A percentile compares a stretch with the other conserved stretches of the same genome.
phyloP scores from a whole-genome alignment of 2,113 vertebrate genomes.

The Lutjanus erythropterus region DNA sequence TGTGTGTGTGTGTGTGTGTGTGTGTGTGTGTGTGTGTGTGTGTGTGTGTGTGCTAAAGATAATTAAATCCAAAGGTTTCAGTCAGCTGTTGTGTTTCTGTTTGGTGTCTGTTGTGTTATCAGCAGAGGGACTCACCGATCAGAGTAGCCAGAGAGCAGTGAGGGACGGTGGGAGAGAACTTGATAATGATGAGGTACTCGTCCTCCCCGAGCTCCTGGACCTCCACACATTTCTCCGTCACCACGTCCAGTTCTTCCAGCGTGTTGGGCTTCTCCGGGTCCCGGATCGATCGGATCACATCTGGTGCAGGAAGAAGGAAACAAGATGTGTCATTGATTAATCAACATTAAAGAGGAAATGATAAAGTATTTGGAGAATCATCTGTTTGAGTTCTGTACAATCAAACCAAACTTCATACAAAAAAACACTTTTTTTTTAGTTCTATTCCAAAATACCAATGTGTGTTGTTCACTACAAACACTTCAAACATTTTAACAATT shows the following conservation, averaged over 20 bases:
- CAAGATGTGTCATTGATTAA: background rate
- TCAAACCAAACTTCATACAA: background rate
- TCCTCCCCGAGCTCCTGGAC: conserved; percentile 91
- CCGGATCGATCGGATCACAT: conserved; percentile 95
- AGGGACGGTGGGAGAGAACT: conserved; percentile 96
- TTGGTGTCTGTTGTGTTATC: background rate
- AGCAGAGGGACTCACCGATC: conserved; percentile 86
- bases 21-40: too few species aligned
- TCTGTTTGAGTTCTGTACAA: too few species aligned
- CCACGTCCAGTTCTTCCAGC: conserved; percentile 97
- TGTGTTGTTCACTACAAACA: background rate
- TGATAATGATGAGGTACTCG: conserved; percentile 93
- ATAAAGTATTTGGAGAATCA: too few species aligned
- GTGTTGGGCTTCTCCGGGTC: conserved; percentile 98
- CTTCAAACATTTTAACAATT: too few species aligned
- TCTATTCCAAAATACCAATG: background rate
- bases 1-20: too few species aligned
- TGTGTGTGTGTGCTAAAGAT: too few species aligned
- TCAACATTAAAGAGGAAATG: background rate
- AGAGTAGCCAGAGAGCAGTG: conserved; percentile 98
- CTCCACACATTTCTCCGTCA: conserved; percentile 92
- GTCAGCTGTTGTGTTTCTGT: background rate
- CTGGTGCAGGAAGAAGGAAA: conserved; percentile 71
- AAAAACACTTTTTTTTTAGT: background rate
- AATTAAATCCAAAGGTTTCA: too few species aligned